phyloP scores from a whole-genome alignment of 2,797 vertebrate genomes.

The Pelodytes ibericus region DNA sequence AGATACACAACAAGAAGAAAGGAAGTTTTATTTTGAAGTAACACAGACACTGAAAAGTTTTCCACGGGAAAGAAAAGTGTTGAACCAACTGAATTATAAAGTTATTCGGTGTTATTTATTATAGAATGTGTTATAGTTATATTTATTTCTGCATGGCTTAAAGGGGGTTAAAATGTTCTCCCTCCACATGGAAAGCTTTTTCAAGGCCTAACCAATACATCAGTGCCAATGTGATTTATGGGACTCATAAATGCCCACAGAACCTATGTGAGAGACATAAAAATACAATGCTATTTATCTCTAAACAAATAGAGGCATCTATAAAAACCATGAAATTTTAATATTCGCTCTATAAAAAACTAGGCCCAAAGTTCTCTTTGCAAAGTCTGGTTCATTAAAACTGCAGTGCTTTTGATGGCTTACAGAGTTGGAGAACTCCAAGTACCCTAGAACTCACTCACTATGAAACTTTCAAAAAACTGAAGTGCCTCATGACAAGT shows the following conservation, averaged over 20 bases:
- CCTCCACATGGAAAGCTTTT: slow-evolving; percentile 9
- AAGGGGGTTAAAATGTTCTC: slow-evolving; percentile 22
- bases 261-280: slow-evolving; percentile 46
- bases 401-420: slow-evolving; percentile 3
- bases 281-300: slow-evolving; percentile 50
- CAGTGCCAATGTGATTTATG: slow-evolving; percentile 55
- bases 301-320: slow-evolving; percentile 48
- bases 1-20: neutral
- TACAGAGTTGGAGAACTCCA: neutral
- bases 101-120: neutral
- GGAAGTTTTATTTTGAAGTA: neutral
- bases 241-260: slow-evolving; percentile 49
- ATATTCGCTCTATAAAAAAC: slow-evolving; percentile 43
- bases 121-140: neutral
- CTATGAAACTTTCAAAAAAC: neutral
- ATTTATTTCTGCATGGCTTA: neutral
- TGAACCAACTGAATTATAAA: neutral
- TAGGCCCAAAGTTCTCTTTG: slow-evolving; percentile 28
- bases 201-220: slow-evolving; percentile 47
- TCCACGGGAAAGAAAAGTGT: neutral
- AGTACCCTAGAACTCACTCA: neutral
- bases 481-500: too few species aligned
- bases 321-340: slow-evolving; percentile 46
- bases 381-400: slow-evolving; percentile 28
- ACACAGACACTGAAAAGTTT: neutral